Evolutionary conservation across 2,888 invertebrate species (phyloP), one percentile per base, ranked within the genome.

Genomic region (Glomeris marginata): DNA sequence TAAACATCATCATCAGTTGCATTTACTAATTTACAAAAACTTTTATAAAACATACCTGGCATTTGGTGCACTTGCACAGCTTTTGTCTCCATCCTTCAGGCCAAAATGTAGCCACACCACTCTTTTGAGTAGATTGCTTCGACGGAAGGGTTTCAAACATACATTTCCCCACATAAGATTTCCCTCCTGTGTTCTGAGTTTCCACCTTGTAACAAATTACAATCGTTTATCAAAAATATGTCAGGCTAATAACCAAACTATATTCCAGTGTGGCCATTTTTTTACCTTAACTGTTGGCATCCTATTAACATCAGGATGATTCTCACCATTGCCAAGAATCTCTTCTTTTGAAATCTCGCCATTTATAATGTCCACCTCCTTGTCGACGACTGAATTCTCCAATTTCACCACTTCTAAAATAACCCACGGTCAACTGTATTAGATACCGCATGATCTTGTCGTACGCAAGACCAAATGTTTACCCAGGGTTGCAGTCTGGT

Each of bases 71-170:
- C 20, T 50, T 57, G 60, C 73, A 74, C 4, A 94, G 72, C 52
- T 77, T 75, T 48, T 76, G 74, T 38, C 92, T 76, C 80, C 91
- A 74, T 15, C 62, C 63, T 22, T 61, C 60, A 15, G 58, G 58
- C 64, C 66, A 66, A 56, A 68, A 70, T 18, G 62, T 58, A 22
- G 66, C 62, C 21, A 60, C 58, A 8, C 43, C 49, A 20, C 59
- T 58, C n/a, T 20, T 28, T 3, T 28, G 28, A 28, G 28, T 5
- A 28, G 3, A 5, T 28, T 28, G 28, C 28, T 28, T 28, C 28
- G 28, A 28, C 8, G 3, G 28, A 28, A 28, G 28, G 4, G 28
- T 8, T 28, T 28, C 8, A 3, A 28, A 28, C 3, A 28, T 28
- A 8, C 28, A 28, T 28, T n/a, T n/a, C n/a, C n/a, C n/a, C n/a